Evolutionary conservation across 2,888 invertebrate species (phyloP).

Genomic region (Tipula helvola): DNA sequence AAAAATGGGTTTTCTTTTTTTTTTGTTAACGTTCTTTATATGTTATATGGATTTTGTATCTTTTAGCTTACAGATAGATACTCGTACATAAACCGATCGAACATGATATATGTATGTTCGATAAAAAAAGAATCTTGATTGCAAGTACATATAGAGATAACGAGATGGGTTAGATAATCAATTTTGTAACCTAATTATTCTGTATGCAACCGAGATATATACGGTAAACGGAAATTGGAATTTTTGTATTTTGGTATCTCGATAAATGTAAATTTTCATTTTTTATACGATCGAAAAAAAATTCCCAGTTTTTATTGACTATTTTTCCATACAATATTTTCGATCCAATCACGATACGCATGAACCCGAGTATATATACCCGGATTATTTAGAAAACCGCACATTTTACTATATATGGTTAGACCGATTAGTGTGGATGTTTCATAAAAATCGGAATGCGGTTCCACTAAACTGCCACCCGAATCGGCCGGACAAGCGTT

Average conservation of each 20-base stretch:
- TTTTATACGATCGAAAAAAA: not conserved
- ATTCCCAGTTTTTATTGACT: not conserved
- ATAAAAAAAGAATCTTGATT: not conserved
- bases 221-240: not conserved
- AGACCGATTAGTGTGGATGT: not conserved
- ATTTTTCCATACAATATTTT: conserved; percentile 40
- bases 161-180: not conserved
- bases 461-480: not conserved
- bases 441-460: not conserved
- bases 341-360: conserved; percentile 45
- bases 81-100: not conserved
- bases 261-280: not conserved
- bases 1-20: not conserved
- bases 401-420: not conserved
- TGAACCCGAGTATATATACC: conserved; percentile 48
- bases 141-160: not conserved
- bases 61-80: not conserved
- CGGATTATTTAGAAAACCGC: conserved; percentile 23
- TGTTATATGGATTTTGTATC: not conserved
- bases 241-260: not conserved
- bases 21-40: not conserved
- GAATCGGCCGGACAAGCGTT: not conserved
- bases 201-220: not conserved
- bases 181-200: not conserved
- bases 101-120: not conserved